phyloP scores from a whole-genome alignment of 2,113 vertebrate species.

The Glareola pratincola region DNA sequence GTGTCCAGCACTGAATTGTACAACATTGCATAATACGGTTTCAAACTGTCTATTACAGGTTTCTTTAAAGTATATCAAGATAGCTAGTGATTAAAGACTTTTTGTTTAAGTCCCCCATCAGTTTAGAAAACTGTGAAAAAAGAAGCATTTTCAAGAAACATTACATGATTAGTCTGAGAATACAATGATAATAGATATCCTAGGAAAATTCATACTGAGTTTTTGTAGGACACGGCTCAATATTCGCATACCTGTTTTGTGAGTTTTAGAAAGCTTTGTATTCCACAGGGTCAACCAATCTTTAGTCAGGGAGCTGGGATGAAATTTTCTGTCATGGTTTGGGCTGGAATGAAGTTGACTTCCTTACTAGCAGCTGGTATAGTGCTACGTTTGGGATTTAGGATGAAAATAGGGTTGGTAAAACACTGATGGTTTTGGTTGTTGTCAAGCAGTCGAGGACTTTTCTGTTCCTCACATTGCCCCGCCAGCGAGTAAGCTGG shows the following conservation, averaged over 20 bases:
- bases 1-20: conserved; percentile 25
- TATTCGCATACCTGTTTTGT: background rate
- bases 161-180: conserved; percentile 3
- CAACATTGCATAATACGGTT: conserved; percentile 2
- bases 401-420: background rate
- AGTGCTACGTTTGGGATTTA: background rate
- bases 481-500: background rate
- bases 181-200: background rate
- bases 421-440: background rate
- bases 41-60: conserved; percentile 3
- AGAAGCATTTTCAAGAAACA: background rate
- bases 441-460: background rate
- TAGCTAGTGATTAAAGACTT: conserved; percentile 27
- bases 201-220: background rate
- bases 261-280: background rate
- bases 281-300: background rate
- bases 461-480: background rate
- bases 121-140: background rate
- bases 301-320: background rate
- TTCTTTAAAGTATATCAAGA: conserved; percentile 14
- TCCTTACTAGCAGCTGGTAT: background rate
- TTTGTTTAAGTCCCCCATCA: background rate
- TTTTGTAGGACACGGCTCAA: background rate
- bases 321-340: background rate
- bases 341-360: background rate